Evolutionary conservation across 2,888 invertebrate genomes (phyloP).

Genomic region (Nebria salina): DNA sequence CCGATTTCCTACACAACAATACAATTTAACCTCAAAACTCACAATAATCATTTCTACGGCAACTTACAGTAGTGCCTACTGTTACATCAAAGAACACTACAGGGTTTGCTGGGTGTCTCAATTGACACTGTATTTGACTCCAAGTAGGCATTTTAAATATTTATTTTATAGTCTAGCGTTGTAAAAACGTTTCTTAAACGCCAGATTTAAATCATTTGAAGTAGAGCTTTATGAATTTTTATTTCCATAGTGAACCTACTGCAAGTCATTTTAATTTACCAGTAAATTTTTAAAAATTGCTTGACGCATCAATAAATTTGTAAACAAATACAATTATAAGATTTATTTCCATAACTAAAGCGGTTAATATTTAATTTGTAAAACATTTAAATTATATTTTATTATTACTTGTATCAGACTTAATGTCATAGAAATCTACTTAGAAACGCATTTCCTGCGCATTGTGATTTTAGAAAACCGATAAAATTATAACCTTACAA

Average conservation of each 20-base stretch:
- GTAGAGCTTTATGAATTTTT: too few species aligned
- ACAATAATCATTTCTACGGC: not conserved
- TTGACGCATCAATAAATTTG: too few species aligned
- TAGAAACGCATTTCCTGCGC: not conserved
- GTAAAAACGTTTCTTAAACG: not conserved
- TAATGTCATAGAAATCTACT: too few species aligned
- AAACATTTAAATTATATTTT: not conserved
- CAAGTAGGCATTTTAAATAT: slow-evolving; percentile 81
- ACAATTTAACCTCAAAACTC: slow-evolving; percentile 25
- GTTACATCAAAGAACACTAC: slow-evolving; percentile 98
- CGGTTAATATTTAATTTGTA: not conserved
- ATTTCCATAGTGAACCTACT: too few species aligned
- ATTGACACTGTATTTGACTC: slow-evolving; percentile 92
- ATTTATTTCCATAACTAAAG: not conserved
- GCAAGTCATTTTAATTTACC: too few species aligned
- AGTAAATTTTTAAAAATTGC: too few species aligned
- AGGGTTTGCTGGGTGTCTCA: slow-evolving; percentile 93
- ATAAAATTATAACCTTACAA: slow-evolving; percentile 27
- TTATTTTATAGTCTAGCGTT: not conserved
- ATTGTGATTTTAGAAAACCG: not conserved
- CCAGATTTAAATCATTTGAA: not conserved
- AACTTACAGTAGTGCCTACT: slow-evolving; percentile 89
- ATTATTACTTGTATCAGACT: too few species aligned
- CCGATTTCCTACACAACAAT: slow-evolving; percentile 80
- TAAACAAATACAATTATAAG: too few species aligned